Evolutionary conservation across 2,888 invertebrate genomes (phyloP), one percentile per base, ranked within the genome.

Genomic region (Agonopterix subpropinquella): DNA sequence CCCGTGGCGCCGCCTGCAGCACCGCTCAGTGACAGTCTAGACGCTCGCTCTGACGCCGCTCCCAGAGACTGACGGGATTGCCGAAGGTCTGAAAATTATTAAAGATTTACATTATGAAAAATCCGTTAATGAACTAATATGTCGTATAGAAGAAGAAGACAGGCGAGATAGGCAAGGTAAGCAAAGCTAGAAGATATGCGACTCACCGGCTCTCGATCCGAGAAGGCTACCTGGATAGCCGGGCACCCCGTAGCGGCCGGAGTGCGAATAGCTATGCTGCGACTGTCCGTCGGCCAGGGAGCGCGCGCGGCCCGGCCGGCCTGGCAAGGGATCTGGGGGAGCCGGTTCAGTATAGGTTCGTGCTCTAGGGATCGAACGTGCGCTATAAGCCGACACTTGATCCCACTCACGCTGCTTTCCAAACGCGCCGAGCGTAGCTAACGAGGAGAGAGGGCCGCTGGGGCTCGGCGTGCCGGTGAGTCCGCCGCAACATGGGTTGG

Each of bases 251-350:
- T 95, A 95, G 66, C 95, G 91, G 64, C 92, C 93, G 43, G 95
- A 95, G 70, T 95, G 95, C 52, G 95, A 94, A 79, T 95, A 96
- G 73, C 96, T 95, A 76, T 96, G 94, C 75, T 96, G 96, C 49
- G 96, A 96, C 80, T 96, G 96, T 53, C 96, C 96, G 74, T 96
- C 96, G 53, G 95, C 96, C 61, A 95, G 91, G 54, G 95, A 95
- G 67, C 95, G 92, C 53, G 92, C 91, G 80, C 94, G 92, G 55
- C 92, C 92, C 57, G 94, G 94, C 66, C 94, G 93, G 57, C 93
- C 93, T 56, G 95, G 91, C 75, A 95, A 90, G 63, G 96, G 95
- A 66, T 96, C 96, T 52, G 85, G 82, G 54, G 80, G 79, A 53
- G 86, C 78, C 56, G 91, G 81, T 61, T 90, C 90, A 52, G 91